Conservation (phyloP, 1,140 invertebrate species). For the Drosophila tsacasi region DNA sequence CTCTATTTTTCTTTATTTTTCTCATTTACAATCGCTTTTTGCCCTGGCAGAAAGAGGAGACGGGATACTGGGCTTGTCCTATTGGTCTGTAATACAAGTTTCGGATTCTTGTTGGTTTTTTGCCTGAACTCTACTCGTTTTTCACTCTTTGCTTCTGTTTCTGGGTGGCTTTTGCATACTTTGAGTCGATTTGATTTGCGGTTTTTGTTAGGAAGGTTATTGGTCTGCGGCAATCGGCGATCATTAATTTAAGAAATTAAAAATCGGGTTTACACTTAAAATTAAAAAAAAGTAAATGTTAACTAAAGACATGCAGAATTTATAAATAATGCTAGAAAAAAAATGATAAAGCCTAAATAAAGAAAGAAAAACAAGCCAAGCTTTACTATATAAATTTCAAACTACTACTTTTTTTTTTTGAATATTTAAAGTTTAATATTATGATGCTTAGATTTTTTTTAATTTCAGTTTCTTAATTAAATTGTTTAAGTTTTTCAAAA, state of each 20-base stretch:
- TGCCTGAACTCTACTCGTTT: conserved; percentile 28
- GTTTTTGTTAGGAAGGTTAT: conserved; percentile 32
- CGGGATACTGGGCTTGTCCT: conserved; percentile 41
- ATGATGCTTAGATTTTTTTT: too few relatives aligned
- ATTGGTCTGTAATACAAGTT: conserved; percentile 65
- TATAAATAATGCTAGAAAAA: not conserved
- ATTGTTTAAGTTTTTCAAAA: too few relatives aligned
- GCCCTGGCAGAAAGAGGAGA: not conserved
- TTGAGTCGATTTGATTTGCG: conserved; percentile 42
- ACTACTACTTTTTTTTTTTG: too few relatives aligned
- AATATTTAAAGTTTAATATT: too few relatives aligned
- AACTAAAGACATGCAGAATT: not conserved
- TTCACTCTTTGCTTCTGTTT: conserved; percentile 41
- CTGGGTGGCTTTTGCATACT: conserved; percentile 68
- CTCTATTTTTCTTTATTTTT: conserved; percentile 23
- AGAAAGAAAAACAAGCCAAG: not conserved
- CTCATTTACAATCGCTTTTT: conserved; percentile 66
- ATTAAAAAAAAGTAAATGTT: not conserved
- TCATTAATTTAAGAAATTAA: not conserved
- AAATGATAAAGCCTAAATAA: too few relatives aligned
- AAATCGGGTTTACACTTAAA: not conserved
- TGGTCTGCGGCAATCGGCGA: conserved; percentile 12
- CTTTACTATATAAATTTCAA: not conserved
- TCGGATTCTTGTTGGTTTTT: conserved; percentile 43
- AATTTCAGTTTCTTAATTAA: too few relatives aligned